Percentiles rank a stretch among this genome's conserved stretches.
Evolutionary conservation across 1,140 invertebrate genomes (phyloP).

Genomic region (Trichonephila clavata): DNA sequence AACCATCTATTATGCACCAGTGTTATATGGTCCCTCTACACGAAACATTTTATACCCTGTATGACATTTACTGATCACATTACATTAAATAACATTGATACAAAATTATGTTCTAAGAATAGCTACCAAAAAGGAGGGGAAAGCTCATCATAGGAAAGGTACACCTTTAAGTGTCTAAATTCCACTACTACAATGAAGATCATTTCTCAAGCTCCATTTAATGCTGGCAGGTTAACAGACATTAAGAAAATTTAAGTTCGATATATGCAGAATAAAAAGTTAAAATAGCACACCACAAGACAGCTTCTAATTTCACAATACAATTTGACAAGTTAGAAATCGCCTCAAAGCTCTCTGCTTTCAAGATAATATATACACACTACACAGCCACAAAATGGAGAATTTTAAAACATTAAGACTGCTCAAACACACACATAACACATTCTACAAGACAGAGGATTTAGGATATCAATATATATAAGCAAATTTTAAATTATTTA

Average conservation of each 20-base stretch:
- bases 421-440: background rate
- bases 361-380: background rate
- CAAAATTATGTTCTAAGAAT: slow-evolving; percentile 43
- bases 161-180: slow-evolving; percentile 5
- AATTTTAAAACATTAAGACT: background rate
- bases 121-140: slow-evolving; percentile 42
- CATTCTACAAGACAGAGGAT: background rate
- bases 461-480: too few relatives aligned
- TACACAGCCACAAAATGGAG: background rate
- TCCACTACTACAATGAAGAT: slow-evolving; percentile 20
- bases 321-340: slow-evolving; percentile 28
- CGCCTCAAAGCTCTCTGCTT: slow-evolving; percentile 26
- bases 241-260: slow-evolving; percentile 17
- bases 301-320: background rate
- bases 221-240: slow-evolving; percentile 30
- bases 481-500: too few relatives aligned
- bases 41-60: slow-evolving; percentile 55
- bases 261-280: slow-evolving; percentile 29
- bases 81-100: slow-evolving; percentile 26
- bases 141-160: slow-evolving; percentile 59
- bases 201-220: slow-evolving; percentile 20
- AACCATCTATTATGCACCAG: slow-evolving; percentile 19
- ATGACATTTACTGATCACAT: slow-evolving; percentile 26
- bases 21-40: slow-evolving; percentile 50
- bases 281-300: slow-evolving; percentile 16